Conservation (phyloP, 2,113 vertebrate species). For the Cynopterus brachyotis region DNA sequence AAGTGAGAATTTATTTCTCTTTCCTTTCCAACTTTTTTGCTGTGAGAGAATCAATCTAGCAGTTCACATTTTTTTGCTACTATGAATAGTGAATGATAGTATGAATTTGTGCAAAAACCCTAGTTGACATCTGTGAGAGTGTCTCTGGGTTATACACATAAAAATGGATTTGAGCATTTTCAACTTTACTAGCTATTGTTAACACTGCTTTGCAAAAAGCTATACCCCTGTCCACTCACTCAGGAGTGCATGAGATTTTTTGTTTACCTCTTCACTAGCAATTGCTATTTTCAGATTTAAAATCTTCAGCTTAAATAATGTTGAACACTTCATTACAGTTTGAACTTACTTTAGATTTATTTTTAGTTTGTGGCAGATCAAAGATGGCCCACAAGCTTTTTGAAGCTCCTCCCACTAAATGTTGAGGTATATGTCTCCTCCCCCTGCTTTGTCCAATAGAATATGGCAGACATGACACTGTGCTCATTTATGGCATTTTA, state of each 20-base stretch:
- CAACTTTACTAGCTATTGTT: not conserved
- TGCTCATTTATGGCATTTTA: not conserved
- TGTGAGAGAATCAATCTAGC: not conserved
- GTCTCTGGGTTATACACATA: not conserved
- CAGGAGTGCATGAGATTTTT: not conserved
- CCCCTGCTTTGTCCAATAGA: not conserved
- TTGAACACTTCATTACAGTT: not conserved
- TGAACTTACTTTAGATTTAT: not conserved
- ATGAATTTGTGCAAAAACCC: not conserved
- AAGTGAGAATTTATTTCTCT: not conserved
- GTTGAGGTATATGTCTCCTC: not conserved
- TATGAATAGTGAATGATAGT: not conserved
- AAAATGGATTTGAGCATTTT: not conserved
- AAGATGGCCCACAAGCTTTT: not conserved
- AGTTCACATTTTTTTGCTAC: not conserved
- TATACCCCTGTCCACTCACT: not conserved
- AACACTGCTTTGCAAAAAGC: not conserved
- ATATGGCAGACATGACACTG: not conserved
- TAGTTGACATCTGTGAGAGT: not conserved
- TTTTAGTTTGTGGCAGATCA: not conserved
- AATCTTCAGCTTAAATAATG: not conserved
- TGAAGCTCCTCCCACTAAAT: not conserved
- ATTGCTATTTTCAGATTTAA: not conserved
- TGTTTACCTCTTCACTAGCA: not conserved
- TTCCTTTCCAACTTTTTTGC: not conserved